Conservation (phyloP, 30 jellyfish, hydroid and myxozoan species). For the Aurelia aurita complex sp. Pacific region DNA sequence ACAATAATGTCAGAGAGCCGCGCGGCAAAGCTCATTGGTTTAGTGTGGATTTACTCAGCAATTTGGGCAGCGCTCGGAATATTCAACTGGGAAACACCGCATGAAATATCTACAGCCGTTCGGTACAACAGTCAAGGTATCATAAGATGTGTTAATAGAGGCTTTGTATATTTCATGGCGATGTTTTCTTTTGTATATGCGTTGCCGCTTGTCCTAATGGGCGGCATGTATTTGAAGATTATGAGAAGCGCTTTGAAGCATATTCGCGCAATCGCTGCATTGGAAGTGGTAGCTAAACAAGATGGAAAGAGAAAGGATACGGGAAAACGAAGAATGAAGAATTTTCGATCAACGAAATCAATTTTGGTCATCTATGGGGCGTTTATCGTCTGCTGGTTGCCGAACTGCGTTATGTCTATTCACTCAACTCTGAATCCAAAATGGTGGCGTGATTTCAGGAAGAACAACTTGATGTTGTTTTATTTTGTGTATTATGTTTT, state of each 20-base stretch:
- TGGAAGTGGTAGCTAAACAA: constrained; percentile 12
- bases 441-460: constrained; percentile 47
- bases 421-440: constrained; percentile 34
- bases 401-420: constrained; percentile 64
- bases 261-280: constrained; percentile 64
- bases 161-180: constrained; percentile 37
- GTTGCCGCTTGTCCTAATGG: constrained; percentile 67
- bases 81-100: constrained; percentile 71
- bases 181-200: constrained; percentile 36
- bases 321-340: constrained; percentile 39
- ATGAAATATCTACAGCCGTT: constrained; percentile 5
- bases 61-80: constrained; percentile 69
- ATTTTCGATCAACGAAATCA: constrained; percentile 65
- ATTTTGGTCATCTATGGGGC: constrained; percentile 78
- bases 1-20: constrained; percentile 48
- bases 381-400: constrained; percentile 82
- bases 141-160: constrained; percentile 35
- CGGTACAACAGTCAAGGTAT: neutral
- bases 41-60: constrained; percentile 66
- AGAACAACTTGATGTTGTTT: constrained; percentile 22
- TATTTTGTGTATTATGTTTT: constrained; percentile 28
- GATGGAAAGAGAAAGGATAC: neutral
- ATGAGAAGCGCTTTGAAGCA: constrained; percentile 72
- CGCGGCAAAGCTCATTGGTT: constrained; percentile 9
- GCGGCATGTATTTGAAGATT: constrained; percentile 56